Base-by-base conservation (phyloP, 2,797 vertebrate genomes). In the Acanthurus tractus region DNA sequence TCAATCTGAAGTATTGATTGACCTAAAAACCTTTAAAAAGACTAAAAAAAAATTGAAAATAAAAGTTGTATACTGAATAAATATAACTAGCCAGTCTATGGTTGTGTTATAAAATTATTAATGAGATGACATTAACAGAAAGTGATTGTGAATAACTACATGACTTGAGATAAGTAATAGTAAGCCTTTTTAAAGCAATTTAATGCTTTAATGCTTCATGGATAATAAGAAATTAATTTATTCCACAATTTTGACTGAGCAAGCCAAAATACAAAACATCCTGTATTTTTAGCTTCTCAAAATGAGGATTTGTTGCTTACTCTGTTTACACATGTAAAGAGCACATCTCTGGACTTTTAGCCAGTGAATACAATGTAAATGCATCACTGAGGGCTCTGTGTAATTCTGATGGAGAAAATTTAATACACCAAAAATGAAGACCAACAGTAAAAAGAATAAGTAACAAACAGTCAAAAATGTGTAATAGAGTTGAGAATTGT, bases 1-100 rank as follows among this genome's bases (percentile, higher is more conserved):
- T 79, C 67, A 46, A 36, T 80, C 4, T 0, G 3, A 72, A 67
- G 29, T 57, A 81, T 75, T 50, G 69, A 76, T 42, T 44, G 48
- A 44, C 49, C 15, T 63, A 46, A 45, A 38, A 54, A 18, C 29
- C 42, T 64, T 18, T 61, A 17, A 45, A 13, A 68, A 2, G 62
- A 13, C 18, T 62, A 20, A 23, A 61, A 56, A 49, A 56, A 49
- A 40, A 40, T 25, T 52, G 49, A 57, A 4, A 42, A 62, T 38
- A 44, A 18, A 68, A 46, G 44, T 22, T 58, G 20, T 62, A 40
- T 50, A 69, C 44, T 52, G 3, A 54, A 50, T 61, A 42, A 20
- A 63, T 29, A 40, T 22, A 63, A 42, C 11, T 13, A 0, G 20
- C 18, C 42, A 46, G 14, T 36, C 38, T 8, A 11, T 2, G 40